phyloP scores from a whole-genome alignment of 2,888 invertebrate species.

The Teinopalpus imperialis region DNA sequence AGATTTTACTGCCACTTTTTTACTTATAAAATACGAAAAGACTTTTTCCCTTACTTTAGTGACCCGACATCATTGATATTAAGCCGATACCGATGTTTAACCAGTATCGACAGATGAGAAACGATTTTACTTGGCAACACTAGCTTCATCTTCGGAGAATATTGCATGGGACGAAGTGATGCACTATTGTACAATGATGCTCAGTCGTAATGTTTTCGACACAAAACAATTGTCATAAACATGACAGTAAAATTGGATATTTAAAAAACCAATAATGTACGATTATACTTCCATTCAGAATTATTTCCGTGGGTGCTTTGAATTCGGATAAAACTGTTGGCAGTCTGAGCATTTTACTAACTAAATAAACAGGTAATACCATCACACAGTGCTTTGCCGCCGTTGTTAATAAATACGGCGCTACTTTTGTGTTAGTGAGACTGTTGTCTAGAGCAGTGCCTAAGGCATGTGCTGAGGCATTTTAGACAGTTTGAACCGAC shows the following conservation, averaged over 20 bases:
- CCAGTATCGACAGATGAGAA: too few species aligned
- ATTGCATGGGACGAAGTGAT: not conserved
- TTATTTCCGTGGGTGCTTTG: not conserved
- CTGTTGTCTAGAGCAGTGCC: conserved; percentile 7
- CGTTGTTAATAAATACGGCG: not conserved
- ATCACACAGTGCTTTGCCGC: conserved; percentile 5
- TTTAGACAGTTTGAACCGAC: conserved; percentile 1
- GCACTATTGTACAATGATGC: not conserved
- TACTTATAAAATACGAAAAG: too few species aligned
- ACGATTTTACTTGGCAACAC: too few species aligned
- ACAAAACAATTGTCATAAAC: too few species aligned
- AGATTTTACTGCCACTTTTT: too few species aligned
- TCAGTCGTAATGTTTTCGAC: conserved; percentile 4
- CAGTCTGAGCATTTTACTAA: conserved; percentile 6
- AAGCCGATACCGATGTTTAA: too few species aligned
- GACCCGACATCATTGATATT: too few species aligned
- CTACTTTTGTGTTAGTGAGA: not conserved
- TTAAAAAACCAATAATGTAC: too few species aligned
- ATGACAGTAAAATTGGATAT: conserved; percentile 25
- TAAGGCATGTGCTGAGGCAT: conserved; percentile 5
- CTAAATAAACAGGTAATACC: conserved; percentile 1
- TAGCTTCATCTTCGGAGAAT: conserved; percentile 2
- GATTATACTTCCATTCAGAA: too few species aligned
- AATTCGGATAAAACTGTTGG: conserved; percentile 1
- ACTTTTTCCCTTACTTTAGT: too few species aligned